phyloP scores from a whole-genome alignment of 1,140 invertebrate genomes.

The Trichogramma pretiosum region DNA sequence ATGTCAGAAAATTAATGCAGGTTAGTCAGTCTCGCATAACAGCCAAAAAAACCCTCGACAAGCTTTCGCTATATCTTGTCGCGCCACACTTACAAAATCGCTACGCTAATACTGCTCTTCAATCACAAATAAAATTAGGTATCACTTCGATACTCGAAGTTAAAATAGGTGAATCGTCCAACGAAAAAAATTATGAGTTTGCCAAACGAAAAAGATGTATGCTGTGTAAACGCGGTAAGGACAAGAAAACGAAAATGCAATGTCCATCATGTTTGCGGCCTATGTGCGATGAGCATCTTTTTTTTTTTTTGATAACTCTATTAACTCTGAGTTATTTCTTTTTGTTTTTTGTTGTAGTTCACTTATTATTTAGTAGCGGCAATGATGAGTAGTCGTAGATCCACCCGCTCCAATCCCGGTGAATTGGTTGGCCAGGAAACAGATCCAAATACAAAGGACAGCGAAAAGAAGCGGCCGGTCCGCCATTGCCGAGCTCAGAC shows the following conservation, averaged over 20 bases:
- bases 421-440: too few species aligned
- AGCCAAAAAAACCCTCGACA: not conserved
- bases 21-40: not conserved
- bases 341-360: too few species aligned
- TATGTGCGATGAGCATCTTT: slow-evolving; percentile 1
- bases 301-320: too few species aligned
- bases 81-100: not conserved
- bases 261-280: not conserved
- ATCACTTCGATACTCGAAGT: not conserved
- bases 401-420: too few species aligned
- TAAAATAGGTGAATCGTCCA: too few species aligned
- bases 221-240: not conserved
- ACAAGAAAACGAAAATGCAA: not conserved
- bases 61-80: not conserved
- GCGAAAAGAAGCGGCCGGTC: too few species aligned
- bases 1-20: not conserved
- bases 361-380: too few species aligned
- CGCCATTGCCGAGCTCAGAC: too few species aligned
- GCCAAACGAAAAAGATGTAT: not conserved
- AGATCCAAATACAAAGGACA: too few species aligned
- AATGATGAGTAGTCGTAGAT: too few species aligned
- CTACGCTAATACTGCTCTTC: not conserved
- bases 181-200: not conserved
- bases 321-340: too few species aligned
- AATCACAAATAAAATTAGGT: not conserved